Percentiles rank a stretch among this genome's conserved stretches.
phyloP scores from a whole-genome alignment of 2,888 invertebrate genomes.

The Acleris literana region DNA sequence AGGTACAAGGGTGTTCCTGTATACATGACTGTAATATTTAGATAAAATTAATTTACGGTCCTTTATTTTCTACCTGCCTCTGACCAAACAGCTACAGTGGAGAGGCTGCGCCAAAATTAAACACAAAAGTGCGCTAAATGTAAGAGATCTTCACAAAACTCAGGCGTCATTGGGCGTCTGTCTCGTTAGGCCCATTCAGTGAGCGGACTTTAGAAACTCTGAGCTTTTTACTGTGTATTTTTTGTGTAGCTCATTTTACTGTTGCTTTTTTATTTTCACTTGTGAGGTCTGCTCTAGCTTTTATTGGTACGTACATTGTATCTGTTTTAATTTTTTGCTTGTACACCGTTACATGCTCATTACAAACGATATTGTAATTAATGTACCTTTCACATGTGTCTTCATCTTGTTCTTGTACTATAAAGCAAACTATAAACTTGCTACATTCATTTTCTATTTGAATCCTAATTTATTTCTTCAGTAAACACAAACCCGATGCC shows the following conservation, averaged over 20 bases:
- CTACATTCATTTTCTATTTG: too few species aligned
- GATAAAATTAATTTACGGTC: neutral
- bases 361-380: conserved; percentile 8
- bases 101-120: conserved; percentile 47
- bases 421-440: too few species aligned
- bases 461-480: conserved; percentile 11
- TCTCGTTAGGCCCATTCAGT: conserved; percentile 73
- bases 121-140: conserved; percentile 52
- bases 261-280: conserved; percentile 50
- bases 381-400: neutral
- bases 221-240: conserved; percentile 35
- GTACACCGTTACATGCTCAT: conserved; percentile 5
- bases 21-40: neutral
- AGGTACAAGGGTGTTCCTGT: too few species aligned
- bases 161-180: conserved; percentile 53
- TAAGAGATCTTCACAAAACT: conserved; percentile 53
- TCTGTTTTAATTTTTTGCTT: conserved; percentile 2
- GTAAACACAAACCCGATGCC: conserved; percentile 7
- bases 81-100: neutral
- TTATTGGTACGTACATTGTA: conserved; percentile 36
- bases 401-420: too few species aligned
- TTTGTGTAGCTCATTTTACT: conserved; percentile 54
- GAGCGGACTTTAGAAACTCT: conserved; percentile 53
- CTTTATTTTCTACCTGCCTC: neutral
- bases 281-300: conserved; percentile 43